Conservation (phyloP, 2,113 vertebrate genomes). For the Uria aalge region DNA sequence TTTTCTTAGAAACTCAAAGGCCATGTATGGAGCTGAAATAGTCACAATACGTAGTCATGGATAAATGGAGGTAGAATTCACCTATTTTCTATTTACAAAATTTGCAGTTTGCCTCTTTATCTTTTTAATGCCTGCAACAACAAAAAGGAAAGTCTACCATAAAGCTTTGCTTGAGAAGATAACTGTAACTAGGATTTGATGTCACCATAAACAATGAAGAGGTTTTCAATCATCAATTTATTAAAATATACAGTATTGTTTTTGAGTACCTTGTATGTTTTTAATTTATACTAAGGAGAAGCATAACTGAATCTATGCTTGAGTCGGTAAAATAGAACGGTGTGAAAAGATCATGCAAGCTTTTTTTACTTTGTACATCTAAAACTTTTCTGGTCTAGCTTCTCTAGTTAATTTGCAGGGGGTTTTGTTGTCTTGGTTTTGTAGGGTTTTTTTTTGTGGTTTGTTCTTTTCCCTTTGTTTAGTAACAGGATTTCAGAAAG, state of each 20-base stretch:
- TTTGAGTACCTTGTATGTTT: not conserved
- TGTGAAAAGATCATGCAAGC: not conserved
- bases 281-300: not conserved
- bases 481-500: not conserved
- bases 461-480: not conserved
- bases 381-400: not conserved
- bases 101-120: not conserved
- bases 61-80: not conserved
- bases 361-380: not conserved
- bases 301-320: not conserved
- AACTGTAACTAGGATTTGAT: not conserved
- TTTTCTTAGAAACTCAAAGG: not conserved
- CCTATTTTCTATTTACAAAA: not conserved
- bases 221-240: not conserved
- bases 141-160: not conserved
- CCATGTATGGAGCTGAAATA: not conserved
- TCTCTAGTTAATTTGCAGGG: not conserved
- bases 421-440: fast-evolving
- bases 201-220: not conserved
- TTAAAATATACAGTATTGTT: not conserved
- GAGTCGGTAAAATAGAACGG: not conserved
- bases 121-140: not conserved
- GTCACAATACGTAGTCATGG: not conserved
- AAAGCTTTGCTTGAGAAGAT: not conserved
- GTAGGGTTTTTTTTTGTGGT: fast-evolving